phyloP scores from a whole-genome alignment of 1,140 invertebrate genomes.

The Phymorhynchus buccinoides region DNA sequence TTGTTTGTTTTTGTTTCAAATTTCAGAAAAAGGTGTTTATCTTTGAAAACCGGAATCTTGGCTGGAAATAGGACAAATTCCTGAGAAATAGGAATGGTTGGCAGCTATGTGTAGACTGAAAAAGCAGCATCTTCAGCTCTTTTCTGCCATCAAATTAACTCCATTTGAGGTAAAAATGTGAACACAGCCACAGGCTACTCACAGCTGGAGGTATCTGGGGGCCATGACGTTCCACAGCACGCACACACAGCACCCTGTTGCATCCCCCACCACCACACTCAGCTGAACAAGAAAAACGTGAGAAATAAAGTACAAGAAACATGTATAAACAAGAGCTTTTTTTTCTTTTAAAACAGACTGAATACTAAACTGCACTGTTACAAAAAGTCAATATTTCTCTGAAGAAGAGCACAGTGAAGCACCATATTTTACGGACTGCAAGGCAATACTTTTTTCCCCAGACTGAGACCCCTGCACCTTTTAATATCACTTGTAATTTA shows the following conservation, averaged over 20 bases:
- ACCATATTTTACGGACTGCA: too few species aligned
- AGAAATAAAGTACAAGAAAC: neutral
- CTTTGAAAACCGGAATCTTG: too few species aligned
- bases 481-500: neutral
- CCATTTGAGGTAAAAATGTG: neutral
- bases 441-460: too few species aligned
- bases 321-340: neutral
- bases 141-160: neutral
- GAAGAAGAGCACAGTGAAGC: too few species aligned
- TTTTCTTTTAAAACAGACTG: too few species aligned
- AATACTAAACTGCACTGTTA: neutral
- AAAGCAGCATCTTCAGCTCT: too few species aligned
- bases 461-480: too few species aligned
- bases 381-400: neutral
- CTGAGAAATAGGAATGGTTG: too few species aligned
- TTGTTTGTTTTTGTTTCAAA: too few species aligned
- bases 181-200: constrained; percentile 25
- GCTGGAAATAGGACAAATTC: too few species aligned
- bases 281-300: constrained; percentile 38
- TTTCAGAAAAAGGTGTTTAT: too few species aligned
- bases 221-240: constrained; percentile 54
- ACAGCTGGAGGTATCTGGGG: constrained; percentile 45
- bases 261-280: constrained; percentile 52
- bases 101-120: too few species aligned
- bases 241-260: constrained; percentile 52